Evolutionary conservation across 1,140 invertebrate species (phyloP).

Genomic region (Eulimnadia texana): DNA sequence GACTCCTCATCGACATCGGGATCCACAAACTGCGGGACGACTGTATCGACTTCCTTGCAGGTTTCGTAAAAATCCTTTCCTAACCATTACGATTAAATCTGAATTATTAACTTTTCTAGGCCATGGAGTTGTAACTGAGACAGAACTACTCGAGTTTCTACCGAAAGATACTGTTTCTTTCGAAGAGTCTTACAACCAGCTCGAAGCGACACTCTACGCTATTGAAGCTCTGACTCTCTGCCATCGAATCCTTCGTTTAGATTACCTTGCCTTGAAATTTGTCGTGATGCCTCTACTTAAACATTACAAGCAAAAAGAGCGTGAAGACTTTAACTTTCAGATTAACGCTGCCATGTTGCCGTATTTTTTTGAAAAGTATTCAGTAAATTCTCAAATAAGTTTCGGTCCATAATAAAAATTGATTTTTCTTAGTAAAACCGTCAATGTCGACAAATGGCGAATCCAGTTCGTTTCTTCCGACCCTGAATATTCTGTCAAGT

Average conservation of each 20-base stretch:
- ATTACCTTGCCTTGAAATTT: background rate
- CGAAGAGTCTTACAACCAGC: background rate
- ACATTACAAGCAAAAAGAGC: background rate
- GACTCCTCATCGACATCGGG: conserved; percentile 19
- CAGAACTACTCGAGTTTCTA: conserved; percentile 1
- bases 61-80: too few relatives aligned
- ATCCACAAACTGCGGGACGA: conserved; percentile 20
- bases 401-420: too few relatives aligned
- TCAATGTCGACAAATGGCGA: conserved; percentile 3
- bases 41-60: conserved; percentile 18
- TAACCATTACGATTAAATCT: too few relatives aligned
- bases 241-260: background rate
- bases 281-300: conserved; percentile 1
- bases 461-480: conserved; percentile 1
- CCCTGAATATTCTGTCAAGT: conserved; percentile 1
- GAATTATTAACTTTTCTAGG: background rate
- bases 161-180: background rate
- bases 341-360: background rate
- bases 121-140: background rate
- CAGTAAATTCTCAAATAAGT: too few relatives aligned
- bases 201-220: background rate
- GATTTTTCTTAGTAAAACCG: background rate
- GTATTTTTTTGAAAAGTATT: conserved; percentile 1
- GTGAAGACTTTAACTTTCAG: conserved; percentile 2
- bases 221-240: background rate